Evolutionary conservation across 2,797 vertebrate species (phyloP).

Genomic region (Rhinichthys osculus): DNA sequence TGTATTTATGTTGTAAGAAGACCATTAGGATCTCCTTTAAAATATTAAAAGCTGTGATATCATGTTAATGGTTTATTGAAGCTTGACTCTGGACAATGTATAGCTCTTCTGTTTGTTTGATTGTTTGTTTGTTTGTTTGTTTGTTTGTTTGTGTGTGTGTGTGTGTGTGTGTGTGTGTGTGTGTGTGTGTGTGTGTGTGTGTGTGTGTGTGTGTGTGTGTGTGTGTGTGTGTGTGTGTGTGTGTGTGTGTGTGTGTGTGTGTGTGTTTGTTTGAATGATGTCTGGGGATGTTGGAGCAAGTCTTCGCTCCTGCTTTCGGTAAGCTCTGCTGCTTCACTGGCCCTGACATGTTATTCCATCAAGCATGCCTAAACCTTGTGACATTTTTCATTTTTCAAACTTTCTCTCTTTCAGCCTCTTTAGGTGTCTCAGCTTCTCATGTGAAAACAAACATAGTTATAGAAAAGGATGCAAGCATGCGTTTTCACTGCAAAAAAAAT

Average conservation of each 20-base stretch:
- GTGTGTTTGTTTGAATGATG: conserved; percentile 30
- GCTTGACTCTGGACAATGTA: not conserved
- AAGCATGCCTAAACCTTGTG: conserved; percentile 55
- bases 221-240: not conserved
- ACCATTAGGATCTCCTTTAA: not conserved
- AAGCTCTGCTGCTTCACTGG: conserved; percentile 41
- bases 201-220: not conserved
- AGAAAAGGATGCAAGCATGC: conserved; percentile 3
- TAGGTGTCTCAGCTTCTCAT: conserved; percentile 43
- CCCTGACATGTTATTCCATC: conserved; percentile 44
- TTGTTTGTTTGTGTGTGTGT: conserved; percentile 12
- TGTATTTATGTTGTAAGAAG: not conserved
- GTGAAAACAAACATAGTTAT: conserved; percentile 46
- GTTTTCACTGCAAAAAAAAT: not conserved
- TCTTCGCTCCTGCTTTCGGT: conserved; percentile 30
- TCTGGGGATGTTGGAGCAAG: conserved; percentile 33
- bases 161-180: not conserved
- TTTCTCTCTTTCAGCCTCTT: conserved; percentile 37
- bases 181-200: not conserved
- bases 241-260: not conserved
- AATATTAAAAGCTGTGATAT: no score
- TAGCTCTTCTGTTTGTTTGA: conserved; percentile 22
- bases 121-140: conserved; percentile 29
- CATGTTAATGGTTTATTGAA: not conserved
- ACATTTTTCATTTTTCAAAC: conserved; percentile 49